Base-by-base conservation (phyloP, 1,140 invertebrate species). In the Mercenaria mercenaria region DNA sequence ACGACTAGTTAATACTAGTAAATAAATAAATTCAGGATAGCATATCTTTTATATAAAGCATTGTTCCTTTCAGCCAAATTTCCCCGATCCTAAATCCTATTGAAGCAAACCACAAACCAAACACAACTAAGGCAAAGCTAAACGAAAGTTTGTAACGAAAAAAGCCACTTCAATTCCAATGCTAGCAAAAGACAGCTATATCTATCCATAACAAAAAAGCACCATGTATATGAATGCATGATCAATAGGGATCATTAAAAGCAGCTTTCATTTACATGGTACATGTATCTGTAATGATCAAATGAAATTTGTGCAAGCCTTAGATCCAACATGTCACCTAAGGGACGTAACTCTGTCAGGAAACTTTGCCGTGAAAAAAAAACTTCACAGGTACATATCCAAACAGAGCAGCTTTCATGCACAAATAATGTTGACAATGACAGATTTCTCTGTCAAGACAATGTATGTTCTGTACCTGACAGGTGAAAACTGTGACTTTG, bases 321-420 rank as follows among this genome's bases (percentile, higher is more conserved):
- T 87, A 87, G 74, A 69, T 87, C 84, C 84, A 77, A 77, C 84
- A 87, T 87, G 84, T 87, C 84, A 87, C 50, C 74, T 79, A 87
- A 87, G 74, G 83, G 83, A 74, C 34, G 18, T 43, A 67, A 82
- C 80, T 82, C 61, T 26, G 0, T 64, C 18, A 26, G 29, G 43
- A 43, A 32, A 3, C 26, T 2, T 32, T n/a, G 13, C 29, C 6
- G 26, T 67, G 15, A 72, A 72, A 37, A 29, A 72, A 47, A 47
- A 47, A 47, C 6, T 47, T 47, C 43, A 47, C 43, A 8, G 43
- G 6, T 47, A 47, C 10, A 4, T 15, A 39, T 72, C 34, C 34
- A 23, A 37, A 23, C 3, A 72, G 32, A 72, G 34, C 34, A 6
- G 34, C 18, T 1, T 2, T 1, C 32, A 41, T 72, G 67, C 67